Conservation (phyloP, 2,113 vertebrate species). For the Varanus komodoensis region DNA sequence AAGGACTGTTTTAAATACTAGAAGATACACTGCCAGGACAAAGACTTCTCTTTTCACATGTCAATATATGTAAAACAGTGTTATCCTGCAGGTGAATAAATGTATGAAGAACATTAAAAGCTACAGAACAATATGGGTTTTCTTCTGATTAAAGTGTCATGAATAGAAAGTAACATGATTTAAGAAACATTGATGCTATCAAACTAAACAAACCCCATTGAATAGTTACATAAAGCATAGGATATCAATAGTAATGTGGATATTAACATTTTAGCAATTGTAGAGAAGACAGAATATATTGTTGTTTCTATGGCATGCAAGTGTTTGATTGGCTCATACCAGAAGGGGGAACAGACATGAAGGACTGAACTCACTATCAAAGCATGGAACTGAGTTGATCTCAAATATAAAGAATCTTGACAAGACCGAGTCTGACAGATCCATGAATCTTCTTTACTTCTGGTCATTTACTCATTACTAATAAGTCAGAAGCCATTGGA, state of each 20-base stretch:
- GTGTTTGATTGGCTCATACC: not conserved
- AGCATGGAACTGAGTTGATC: not conserved
- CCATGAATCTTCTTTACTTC: too few relatives aligned
- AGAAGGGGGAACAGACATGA: not conserved
- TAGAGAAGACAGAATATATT: too few relatives aligned
- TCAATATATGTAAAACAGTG: conserved; percentile 44
- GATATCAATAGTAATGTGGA: not conserved
- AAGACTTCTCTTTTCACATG: conserved; percentile 51
- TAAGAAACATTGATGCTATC: not conserved
- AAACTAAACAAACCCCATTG: not conserved
- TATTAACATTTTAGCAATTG: not conserved
- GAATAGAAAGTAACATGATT: not conserved
- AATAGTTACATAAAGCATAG: not conserved
- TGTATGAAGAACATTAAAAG: not conserved
- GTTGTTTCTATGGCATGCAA: not conserved
- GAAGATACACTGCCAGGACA: conserved; percentile 36
- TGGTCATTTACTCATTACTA: not conserved
- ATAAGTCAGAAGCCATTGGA: not conserved
- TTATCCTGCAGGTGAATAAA: conserved; percentile 38
- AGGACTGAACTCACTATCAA: not conserved
- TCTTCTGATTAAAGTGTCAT: not conserved
- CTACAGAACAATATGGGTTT: conserved; percentile 21
- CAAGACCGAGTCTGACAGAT: too few relatives aligned
- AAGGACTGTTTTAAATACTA: conserved; percentile 51
- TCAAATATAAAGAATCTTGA: too few relatives aligned